These are phyloP conservation scores for Agriopis leucophaearia DNA, from an alignment of 2,888 invertebrate species.

Conservation along the genomic window DNA sequence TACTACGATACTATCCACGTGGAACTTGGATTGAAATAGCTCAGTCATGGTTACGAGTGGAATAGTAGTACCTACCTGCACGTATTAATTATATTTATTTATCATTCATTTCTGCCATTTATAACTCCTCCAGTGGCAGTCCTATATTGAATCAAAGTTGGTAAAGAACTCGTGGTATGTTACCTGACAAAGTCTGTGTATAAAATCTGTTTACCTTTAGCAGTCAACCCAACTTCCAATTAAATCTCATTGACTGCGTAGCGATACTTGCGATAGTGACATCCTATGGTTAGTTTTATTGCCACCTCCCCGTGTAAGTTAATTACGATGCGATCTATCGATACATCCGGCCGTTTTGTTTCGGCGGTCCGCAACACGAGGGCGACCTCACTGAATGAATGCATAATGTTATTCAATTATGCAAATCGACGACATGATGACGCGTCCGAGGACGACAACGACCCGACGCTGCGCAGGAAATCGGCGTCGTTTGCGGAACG, in stretches of 20 bases:
- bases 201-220: too few species aligned
- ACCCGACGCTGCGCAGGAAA: conserved; percentile 69
- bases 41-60: conserved; percentile 44
- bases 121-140: not conserved
- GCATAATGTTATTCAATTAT: conserved; percentile 83
- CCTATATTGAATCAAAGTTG: not conserved
- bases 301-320: conserved; percentile 42
- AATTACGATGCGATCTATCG: conserved; percentile 47
- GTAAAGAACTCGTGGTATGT: not conserved
- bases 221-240: not conserved
- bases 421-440: conserved; percentile 64
- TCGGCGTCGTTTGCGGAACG: conserved; percentile 71
- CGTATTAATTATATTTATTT: conserved; percentile 35
- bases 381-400: conserved; percentile 76
- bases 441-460: conserved; percentile 62
- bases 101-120: not conserved
- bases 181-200: too few species aligned
- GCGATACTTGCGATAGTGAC: conserved; percentile 16
- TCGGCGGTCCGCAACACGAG: conserved; percentile 64
- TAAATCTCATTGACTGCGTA: conserved; percentile 2
- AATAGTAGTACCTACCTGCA: not conserved
- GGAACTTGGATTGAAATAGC: conserved; percentile 45
- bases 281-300: conserved; percentile 34
- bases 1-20: conserved; percentile 38
- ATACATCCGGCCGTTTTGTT: conserved; percentile 63